Evolutionary conservation across 2,113 vertebrate species (phyloP), one percentile per base, ranked within the genome.

Genomic region (Boulengeromyrus knoepffleri): DNA sequence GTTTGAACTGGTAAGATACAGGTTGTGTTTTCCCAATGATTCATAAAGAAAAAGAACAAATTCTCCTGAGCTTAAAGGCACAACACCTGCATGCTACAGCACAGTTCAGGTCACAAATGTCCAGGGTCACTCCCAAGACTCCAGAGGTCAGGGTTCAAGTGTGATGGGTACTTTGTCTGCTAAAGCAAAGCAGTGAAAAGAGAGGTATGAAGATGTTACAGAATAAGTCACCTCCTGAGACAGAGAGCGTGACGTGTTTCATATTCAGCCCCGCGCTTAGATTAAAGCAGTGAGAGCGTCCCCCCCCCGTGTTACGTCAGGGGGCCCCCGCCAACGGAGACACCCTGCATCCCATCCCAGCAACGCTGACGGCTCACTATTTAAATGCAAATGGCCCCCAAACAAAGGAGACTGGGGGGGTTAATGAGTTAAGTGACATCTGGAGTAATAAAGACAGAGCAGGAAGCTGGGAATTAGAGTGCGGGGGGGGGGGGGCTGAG

Each of bases 371-470:
- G 70, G 58, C 84, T 27, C 24, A 13, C 12, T 80, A 89, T 89
- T 89, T 52, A 90, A 39, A 90, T 90, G 89, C 53, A 86, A 86
- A 86, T 85, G 46, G 42, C 3, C 13, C 24, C 27, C 39, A 58
- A 39, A 56, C 42, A 93, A 53, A 91, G 89, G 85, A 90, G 83
- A 87, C 90, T 93, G 92, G 94, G 93, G 93, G 91, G 92, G 91
- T 92, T 92, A 93, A 94, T 91, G 94, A 94, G 94, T 94, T 96
- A 95, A 96, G 93, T 95, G 94, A 94, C 96, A 96, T 96, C 95
- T 96, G 95, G 70, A 77, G 94, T 95, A 95, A 93, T 94, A 90
- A 94, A 94, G 94, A 94, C 93, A 88, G 94, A 92, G 94, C 92
- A 92, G 93, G 93, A 94, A 94, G 92, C 93, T 89, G 92, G 92